Conservation (phyloP, 2,888 invertebrate genomes). For the Xestia xanthographa region DNA sequence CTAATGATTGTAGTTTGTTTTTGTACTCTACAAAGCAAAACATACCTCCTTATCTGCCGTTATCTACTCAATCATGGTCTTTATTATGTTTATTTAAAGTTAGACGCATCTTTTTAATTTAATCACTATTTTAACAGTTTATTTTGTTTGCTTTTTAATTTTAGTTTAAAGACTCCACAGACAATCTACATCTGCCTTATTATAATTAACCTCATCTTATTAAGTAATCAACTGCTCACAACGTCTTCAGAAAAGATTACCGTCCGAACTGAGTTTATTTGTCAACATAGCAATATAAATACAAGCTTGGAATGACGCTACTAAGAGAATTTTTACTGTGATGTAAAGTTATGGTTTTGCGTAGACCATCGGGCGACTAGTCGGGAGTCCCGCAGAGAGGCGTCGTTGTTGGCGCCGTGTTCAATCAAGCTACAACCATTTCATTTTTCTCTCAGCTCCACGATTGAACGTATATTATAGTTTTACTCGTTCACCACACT, state of each 20-base stretch:
- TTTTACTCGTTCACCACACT: constrained; percentile 51
- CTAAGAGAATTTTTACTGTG: constrained; percentile 36
- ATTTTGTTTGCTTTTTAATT: neutral
- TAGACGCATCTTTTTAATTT: neutral
- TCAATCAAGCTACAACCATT: constrained; percentile 72
- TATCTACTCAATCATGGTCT: neutral
- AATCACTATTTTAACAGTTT: neutral
- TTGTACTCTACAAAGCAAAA: neutral
- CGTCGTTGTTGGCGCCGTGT: constrained; percentile 75
- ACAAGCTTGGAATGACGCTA: constrained; percentile 1
- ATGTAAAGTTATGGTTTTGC: constrained; percentile 59
- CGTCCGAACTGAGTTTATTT: constrained; percentile 25
- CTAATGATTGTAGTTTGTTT: neutral
- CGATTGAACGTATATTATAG: constrained; percentile 51
- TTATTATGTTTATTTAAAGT: neutral
- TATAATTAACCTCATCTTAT: neutral
- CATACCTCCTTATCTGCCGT: neutral
- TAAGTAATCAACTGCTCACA: constrained; percentile 38
- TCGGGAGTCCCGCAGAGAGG: constrained; percentile 61
- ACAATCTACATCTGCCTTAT: neutral
- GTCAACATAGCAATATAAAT: constrained; percentile 45
- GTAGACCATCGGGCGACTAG: constrained; percentile 77
- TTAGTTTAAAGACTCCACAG: too few relatives aligned
- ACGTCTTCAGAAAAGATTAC: constrained; percentile 1
- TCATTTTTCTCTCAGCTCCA: constrained; percentile 61